Evolutionary conservation across 2,797 vertebrate species (phyloP).

Genomic region (Eleutherodactylus coqui): DNA sequence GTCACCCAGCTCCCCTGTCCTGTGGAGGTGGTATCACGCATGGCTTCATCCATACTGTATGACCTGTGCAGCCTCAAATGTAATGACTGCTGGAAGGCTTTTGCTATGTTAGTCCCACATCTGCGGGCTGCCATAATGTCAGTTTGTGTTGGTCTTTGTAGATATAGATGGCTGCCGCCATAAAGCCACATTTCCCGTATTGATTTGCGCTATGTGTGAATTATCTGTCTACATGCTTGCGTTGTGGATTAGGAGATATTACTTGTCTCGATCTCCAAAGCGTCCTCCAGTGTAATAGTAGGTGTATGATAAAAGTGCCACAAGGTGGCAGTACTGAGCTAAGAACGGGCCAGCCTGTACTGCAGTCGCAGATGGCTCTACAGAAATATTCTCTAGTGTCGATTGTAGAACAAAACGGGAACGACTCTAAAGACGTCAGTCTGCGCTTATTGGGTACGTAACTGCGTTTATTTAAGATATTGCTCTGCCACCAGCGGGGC

Average conservation of each 20-base stretch:
- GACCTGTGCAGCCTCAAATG: background rate
- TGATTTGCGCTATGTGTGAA: conserved; percentile 18
- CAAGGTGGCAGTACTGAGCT: conserved; percentile 51
- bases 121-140: too few relatives aligned
- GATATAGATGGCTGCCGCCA: background rate
- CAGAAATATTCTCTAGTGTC: background rate
- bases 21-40: background rate
- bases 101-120: background rate
- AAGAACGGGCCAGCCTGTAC: background rate
- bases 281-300: background rate
- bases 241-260: conserved; percentile 4
- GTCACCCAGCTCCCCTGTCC: background rate
- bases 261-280: background rate
- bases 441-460: too few relatives aligned
- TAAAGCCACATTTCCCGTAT: background rate
- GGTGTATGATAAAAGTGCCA: background rate
- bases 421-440: too few relatives aligned
- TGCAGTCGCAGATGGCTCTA: background rate
- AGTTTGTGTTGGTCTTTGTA: background rate
- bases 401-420: too few relatives aligned
- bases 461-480: too few relatives aligned
- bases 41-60: background rate
- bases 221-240: conserved; percentile 13
- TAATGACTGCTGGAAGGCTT: background rate
- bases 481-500: too few relatives aligned